Evolutionary conservation across 2,888 invertebrate genomes (phyloP), one percentile per base, ranked within the genome.

Genomic region (Penaeus monodon): DNA sequence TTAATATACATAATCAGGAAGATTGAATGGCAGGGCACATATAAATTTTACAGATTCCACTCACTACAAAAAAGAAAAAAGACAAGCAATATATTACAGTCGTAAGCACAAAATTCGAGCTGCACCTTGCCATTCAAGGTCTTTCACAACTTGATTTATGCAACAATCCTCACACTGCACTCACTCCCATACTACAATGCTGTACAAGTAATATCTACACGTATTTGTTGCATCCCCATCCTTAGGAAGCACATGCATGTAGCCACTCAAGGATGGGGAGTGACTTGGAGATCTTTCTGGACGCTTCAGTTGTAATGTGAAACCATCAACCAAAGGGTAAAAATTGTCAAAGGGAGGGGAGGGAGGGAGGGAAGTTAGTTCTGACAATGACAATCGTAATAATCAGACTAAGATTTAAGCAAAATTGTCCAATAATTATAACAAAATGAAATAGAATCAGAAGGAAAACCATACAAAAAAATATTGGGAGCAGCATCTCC

Each of bases 131-230:
- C 77, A 77, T 77, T 63, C 77, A 77, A 77, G 33, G 38, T 77
- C 57, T 77, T 77, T 77, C 24, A 77, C 27, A 77, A 77, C 27
- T 49, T 77, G 77, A 57, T 77, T 17, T 77, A 14, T 77, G 49
- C 77, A 77, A 77, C 57, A 57, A 57, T 57, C 57, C 57, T 57
- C 57, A 57, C 81, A 81, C 81, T 22, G 44, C 68, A 81, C 81
- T 81, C 81, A 81, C 38, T 68, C 24, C 66, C 66, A 49, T 68
- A 81, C 68, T 81, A 81, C n/a, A 81, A 81, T 81, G 65, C 81
- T 81, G 81, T 81, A 81, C 81, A 81, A 57, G 81, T 81, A 77
- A 77, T 77, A 81, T 81, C 81, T 81, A 81, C 81, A 81, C 81
- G 65, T 81, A 81, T 65, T 44, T 66, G 38, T 80, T 80, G 57